Percentiles rank a stretch among this genome's conserved stretches.
phyloP scores from a whole-genome alignment of 2,113 vertebrate genomes.

The Castor canadensis region DNA sequence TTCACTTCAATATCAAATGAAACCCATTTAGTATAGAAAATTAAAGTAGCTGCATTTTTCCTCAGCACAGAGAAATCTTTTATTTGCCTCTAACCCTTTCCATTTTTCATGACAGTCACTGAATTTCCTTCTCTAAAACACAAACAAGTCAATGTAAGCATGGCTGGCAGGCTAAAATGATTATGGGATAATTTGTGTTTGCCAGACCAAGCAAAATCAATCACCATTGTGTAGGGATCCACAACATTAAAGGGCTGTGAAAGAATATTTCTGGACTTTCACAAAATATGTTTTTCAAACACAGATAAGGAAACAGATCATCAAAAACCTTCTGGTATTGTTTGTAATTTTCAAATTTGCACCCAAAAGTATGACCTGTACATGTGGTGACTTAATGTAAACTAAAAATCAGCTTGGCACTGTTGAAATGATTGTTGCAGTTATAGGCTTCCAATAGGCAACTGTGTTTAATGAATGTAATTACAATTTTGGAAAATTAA shows the following conservation, averaged over 20 bases:
- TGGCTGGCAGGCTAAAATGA: constrained; percentile 77
- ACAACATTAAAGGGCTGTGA: constrained; percentile 60
- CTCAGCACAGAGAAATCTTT: constrained; percentile 61
- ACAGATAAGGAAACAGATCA: not conserved
- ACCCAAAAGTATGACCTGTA: constrained; percentile 29
- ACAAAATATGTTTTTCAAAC: constrained; percentile 41
- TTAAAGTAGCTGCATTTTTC: constrained; percentile 73
- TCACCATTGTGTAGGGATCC: constrained; percentile 76
- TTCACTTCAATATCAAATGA: constrained; percentile 69
- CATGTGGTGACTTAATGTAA: constrained; percentile 37
- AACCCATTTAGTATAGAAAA: constrained; percentile 65
- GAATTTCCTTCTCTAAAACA: constrained; percentile 69
- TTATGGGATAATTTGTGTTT: constrained; percentile 79
- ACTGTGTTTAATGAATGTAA: not conserved
- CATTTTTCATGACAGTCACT: constrained; percentile 67
- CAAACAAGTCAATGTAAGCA: constrained; percentile 68
- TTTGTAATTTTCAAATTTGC: constrained; percentile 68
- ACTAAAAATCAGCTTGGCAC: constrained; percentile 22
- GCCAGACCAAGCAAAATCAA: constrained; percentile 83
- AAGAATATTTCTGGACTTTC: constrained; percentile 57
- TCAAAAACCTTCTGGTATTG: not conserved
- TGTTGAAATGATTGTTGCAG: not conserved
- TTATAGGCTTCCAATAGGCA: not conserved
- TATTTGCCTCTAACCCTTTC: constrained; percentile 46
- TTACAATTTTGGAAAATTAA: not conserved